Percentiles rank a stretch among this genome's conserved stretches.
Conservation (phyloP, 2,797 vertebrate species). For the Anas bernieri region DNA sequence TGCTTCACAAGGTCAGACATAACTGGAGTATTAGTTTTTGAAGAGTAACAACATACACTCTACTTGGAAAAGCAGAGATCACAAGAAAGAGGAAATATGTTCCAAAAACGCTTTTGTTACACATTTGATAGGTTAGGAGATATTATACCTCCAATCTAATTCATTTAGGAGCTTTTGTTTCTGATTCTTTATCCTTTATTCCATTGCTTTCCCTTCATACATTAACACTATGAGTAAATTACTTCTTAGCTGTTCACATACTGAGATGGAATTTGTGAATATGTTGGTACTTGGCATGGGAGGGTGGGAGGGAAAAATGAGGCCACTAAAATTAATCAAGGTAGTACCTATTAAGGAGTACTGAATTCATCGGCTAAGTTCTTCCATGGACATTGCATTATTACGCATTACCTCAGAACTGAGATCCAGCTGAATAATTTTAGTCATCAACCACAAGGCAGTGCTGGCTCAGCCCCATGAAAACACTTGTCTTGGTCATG, state of each 20-base stretch:
- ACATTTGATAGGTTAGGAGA: background rate
- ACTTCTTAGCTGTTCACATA: background rate
- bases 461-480: background rate
- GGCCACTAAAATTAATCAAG: background rate
- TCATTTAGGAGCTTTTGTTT: background rate
- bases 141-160: background rate
- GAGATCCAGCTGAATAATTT: background rate
- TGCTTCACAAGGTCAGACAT: slow-evolving; percentile 11
- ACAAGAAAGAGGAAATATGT: background rate
- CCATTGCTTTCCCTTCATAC: background rate
- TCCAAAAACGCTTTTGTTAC: background rate
- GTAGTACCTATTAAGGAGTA: background rate
- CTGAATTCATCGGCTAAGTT: background rate
- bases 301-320: background rate
- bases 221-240: background rate
- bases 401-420: fast-evolving
- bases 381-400: fast-evolving
- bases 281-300: background rate
- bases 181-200: background rate
- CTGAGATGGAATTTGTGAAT: background rate
- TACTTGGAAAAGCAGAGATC: background rate
- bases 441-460: background rate
- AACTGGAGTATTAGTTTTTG: background rate
- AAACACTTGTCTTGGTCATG: background rate
- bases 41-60: background rate